phyloP scores from a whole-genome alignment of 2,888 invertebrate genomes.

The Cantharis flavilabris region DNA sequence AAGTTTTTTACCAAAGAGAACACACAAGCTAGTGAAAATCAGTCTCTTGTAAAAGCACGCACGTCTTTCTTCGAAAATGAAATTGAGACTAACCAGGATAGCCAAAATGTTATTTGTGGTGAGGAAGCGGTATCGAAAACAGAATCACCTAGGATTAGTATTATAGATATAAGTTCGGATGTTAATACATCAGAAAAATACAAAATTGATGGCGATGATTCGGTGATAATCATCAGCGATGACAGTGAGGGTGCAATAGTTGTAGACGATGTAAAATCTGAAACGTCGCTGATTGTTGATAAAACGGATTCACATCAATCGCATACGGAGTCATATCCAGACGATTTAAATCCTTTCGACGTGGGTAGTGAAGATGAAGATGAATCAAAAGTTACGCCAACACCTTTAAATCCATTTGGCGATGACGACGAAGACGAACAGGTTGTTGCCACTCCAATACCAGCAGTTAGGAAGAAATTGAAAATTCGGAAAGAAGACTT shows the following conservation, averaged over 20 bases:
- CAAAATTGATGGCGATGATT: not conserved
- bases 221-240: not conserved
- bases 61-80: constrained; percentile 52
- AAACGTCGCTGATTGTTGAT: constrained; percentile 19
- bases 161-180: not conserved
- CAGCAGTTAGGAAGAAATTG: constrained; percentile 23
- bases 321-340: constrained; percentile 64
- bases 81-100: constrained; percentile 1
- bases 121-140: not conserved
- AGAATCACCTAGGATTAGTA: constrained; percentile 9
- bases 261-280: not conserved
- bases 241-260: not conserved
- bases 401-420: constrained; percentile 49
- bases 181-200: constrained; percentile 5
- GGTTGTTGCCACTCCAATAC: constrained; percentile 47
- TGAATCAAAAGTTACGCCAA: constrained; percentile 26
- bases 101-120: not conserved
- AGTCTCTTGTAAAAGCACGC: constrained; percentile 53
- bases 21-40: constrained; percentile 35
- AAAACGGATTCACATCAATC: constrained; percentile 1
- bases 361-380: constrained; percentile 63
- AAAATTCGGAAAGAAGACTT: not conserved
- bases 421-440: constrained; percentile 64
- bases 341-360: constrained; percentile 82
- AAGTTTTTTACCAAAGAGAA: constrained; percentile 53